phyloP scores from a whole-genome alignment of 2,113 vertebrate species.

The Hylia prasina region DNA sequence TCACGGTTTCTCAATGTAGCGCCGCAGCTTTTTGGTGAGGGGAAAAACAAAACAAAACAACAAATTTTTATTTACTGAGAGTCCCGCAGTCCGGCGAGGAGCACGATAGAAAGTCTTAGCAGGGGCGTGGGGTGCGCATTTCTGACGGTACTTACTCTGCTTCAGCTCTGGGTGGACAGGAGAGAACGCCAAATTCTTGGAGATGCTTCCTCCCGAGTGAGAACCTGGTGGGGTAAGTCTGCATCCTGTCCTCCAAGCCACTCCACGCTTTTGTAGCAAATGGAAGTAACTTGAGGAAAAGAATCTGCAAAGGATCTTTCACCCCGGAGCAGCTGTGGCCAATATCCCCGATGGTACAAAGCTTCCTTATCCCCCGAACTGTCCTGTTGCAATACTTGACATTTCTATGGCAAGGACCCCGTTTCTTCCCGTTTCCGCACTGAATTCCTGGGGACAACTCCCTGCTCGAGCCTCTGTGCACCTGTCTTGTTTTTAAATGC shows the following conservation, averaged over 20 bases:
- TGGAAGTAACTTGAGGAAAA: not conserved
- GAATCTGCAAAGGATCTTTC: conserved; percentile 12
- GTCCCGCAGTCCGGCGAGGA: not conserved
- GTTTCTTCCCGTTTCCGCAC: not conserved
- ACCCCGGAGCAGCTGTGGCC: not conserved
- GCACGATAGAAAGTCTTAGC: not conserved
- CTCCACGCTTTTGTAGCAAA: not conserved
- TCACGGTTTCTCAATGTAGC: conserved; percentile 26
- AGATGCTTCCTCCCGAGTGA: not conserved
- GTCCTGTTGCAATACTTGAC: conserved; percentile 37
- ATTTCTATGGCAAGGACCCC: conserved; percentile 39
- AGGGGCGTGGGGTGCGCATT: not conserved
- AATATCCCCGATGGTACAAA: conserved; percentile 21
- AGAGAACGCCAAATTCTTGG: not conserved
- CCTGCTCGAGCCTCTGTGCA: conserved; percentile 31
- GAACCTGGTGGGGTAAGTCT: not conserved
- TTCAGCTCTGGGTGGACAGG: not conserved
- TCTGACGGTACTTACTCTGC: conserved; percentile 4
- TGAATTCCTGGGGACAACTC: not conserved
- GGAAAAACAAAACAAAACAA: too few species aligned
- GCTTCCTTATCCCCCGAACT: not conserved
- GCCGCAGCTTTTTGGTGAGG: not conserved
- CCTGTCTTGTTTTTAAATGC: conserved; percentile 22
- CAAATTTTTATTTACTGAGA: not conserved
- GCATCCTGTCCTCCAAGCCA: not conserved